These are phyloP conservation scores for Zosterops pallidus DNA, from an alignment of 2,113 vertebrate genomes.

Conservation along the genomic window DNA sequence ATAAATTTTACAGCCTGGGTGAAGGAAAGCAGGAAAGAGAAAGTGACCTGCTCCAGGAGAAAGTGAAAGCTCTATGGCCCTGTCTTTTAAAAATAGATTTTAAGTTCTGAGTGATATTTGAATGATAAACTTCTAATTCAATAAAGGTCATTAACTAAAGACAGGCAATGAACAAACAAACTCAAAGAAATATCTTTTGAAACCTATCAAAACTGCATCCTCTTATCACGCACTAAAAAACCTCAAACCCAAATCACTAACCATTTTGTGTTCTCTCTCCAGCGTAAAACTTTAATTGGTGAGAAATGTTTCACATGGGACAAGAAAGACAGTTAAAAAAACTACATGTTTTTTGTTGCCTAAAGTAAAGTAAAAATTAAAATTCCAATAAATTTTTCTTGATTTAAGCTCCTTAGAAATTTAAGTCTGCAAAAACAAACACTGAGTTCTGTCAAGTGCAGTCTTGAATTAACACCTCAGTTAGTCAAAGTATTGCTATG, in stretches of 20 bases:
- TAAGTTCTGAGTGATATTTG: not conserved
- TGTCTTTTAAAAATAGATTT: not conserved
- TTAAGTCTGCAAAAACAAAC: not conserved
- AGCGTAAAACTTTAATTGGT: not conserved
- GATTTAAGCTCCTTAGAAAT: not conserved
- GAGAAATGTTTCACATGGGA: not conserved
- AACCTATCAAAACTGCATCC: not conserved
- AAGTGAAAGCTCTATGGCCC: not conserved
- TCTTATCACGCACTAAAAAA: not conserved
- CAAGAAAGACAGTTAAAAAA: not conserved
- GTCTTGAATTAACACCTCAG: not conserved
- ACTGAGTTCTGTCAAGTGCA: not conserved
- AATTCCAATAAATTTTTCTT: not conserved
- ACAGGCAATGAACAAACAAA: not conserved
- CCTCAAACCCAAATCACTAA: not conserved
- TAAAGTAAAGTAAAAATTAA: not conserved
- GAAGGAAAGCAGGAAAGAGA: not conserved
- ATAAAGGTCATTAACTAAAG: not conserved
- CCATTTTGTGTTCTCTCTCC: not conserved
- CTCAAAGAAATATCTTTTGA: not conserved
- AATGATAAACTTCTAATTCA: not conserved
- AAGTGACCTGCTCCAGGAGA: not conserved
- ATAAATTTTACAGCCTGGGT: not conserved
- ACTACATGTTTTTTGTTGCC: not conserved
- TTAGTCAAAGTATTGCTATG: slow-evolving; percentile 15